Evolutionary conservation across 2,888 invertebrate genomes (phyloP).

Genomic region (Stenoptilia bipunctidactyla): DNA sequence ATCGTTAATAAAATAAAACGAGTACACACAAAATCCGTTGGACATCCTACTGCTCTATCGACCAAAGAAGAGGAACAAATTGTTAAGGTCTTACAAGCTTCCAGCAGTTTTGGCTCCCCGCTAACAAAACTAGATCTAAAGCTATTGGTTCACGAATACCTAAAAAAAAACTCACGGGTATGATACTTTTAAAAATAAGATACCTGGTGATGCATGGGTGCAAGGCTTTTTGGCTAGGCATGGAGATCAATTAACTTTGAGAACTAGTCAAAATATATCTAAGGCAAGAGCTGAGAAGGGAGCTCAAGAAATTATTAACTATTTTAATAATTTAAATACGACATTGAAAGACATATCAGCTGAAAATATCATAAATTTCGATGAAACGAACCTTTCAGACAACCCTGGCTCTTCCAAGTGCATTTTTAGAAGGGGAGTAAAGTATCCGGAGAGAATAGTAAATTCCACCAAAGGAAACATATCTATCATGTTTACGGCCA

Average conservation of each 20-base stretch:
- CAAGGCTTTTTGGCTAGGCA: slow-evolving; percentile 6
- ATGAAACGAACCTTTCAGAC: slow-evolving; percentile 17
- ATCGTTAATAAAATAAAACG: too few species aligned
- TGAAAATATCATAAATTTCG: slow-evolving; percentile 4
- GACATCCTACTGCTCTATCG: too few species aligned
- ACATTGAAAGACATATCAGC: neutral
- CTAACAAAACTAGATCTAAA: slow-evolving; percentile 8
- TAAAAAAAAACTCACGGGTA: slow-evolving; percentile 5
- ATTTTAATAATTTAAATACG: slow-evolving; percentile 1
- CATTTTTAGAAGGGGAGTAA: slow-evolving; percentile 6
- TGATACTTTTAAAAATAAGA: slow-evolving; percentile 5
- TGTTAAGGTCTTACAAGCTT: too few species aligned
- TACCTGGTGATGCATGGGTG: slow-evolving; percentile 9
- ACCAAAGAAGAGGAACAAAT: too few species aligned
- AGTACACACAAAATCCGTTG: too few species aligned
- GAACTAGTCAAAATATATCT: slow-evolving; percentile 9
- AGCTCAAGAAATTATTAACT: slow-evolving; percentile 4
- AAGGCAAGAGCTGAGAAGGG: slow-evolving; percentile 9
- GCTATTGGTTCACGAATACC: slow-evolving; percentile 7
- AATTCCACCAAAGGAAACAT: slow-evolving; percentile 12
- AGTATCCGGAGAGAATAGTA: slow-evolving; percentile 8
- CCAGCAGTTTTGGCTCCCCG: slow-evolving; percentile 4
- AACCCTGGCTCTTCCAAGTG: slow-evolving; percentile 14
- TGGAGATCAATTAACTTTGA: slow-evolving; percentile 3
- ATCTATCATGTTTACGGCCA: slow-evolving; percentile 14